phyloP scores from a whole-genome alignment of 2,888 invertebrate species.

The Scaeva pyrastri region DNA sequence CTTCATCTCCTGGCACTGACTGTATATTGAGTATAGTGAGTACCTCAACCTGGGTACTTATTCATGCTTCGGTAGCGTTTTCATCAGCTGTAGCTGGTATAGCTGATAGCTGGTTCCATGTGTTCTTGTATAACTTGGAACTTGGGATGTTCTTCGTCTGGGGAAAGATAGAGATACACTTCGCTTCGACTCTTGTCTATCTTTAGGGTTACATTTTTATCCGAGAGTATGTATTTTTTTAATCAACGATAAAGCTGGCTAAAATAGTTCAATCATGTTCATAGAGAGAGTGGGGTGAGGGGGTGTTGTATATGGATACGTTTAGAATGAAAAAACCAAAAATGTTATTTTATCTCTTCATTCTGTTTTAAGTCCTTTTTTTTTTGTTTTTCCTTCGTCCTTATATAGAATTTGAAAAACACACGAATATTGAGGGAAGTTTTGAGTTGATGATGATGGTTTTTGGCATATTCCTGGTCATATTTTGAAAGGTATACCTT shows the following conservation, averaged over 20 bases:
- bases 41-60: background rate
- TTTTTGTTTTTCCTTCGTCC: background rate
- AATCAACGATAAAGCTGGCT: conserved; percentile 53
- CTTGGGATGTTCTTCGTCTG: no score
- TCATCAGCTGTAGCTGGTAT: conserved; percentile 55
- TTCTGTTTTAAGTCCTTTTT: background rate
- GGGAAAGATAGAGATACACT: background rate
- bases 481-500: background rate
- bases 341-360: background rate
- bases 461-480: background rate
- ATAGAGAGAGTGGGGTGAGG: background rate
- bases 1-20: no score
- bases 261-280: conserved; percentile 61
- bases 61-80: conserved; percentile 52
- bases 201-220: no score
- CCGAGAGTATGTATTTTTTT: conserved; percentile 41
- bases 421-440: background rate
- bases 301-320: no score
- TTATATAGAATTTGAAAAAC: background rate
- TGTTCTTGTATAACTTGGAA: no score
- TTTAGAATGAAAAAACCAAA: conserved; percentile 23
- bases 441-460: conserved; percentile 1
- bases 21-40: background rate
- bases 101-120: no score
- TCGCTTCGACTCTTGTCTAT: no score